Evolutionary conservation across 2,888 invertebrate species (phyloP).

Genomic region (Protula sp.): DNA sequence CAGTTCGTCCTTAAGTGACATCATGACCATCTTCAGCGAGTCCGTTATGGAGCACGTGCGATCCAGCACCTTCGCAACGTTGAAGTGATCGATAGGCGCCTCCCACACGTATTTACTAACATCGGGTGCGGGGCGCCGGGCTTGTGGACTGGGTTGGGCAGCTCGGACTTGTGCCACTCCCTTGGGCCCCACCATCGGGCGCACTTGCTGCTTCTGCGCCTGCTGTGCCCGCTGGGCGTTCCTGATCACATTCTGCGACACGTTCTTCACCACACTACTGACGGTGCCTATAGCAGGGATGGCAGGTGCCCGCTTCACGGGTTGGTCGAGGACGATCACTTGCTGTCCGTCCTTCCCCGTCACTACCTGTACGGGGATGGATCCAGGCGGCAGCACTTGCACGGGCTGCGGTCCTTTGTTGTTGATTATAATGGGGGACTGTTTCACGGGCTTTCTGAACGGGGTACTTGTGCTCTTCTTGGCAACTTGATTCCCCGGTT

Average conservation of each 20-base stretch:
- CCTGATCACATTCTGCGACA: not conserved
- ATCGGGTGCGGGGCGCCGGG: not conserved
- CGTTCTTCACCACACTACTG: not conserved
- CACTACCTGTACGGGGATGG: not conserved
- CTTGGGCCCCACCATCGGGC: not conserved
- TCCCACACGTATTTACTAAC: not conserved
- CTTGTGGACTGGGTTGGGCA: not conserved
- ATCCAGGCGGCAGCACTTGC: not conserved
- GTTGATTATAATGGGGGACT: not conserved
- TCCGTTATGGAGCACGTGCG: constrained; percentile 14
- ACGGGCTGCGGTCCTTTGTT: not conserved
- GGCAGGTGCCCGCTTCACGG: not conserved
- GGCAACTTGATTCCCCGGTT: too few relatives aligned
- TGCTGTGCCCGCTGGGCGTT: not conserved
- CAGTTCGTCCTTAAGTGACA: constrained; percentile 14
- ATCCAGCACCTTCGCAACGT: constrained; percentile 9
- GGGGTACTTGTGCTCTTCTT: not conserved
- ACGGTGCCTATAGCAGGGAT: not conserved
- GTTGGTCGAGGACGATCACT: not conserved
- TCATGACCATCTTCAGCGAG: constrained; percentile 18
- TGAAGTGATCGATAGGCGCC: constrained; percentile 3
- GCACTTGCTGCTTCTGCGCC: not conserved
- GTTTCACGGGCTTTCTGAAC: not conserved
- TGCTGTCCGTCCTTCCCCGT: not conserved
- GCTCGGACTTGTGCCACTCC: not conserved